Evolutionary conservation across 2,797 vertebrate species (phyloP), one percentile per base, ranked within the genome.

Genomic region (Botia kubotai): DNA sequence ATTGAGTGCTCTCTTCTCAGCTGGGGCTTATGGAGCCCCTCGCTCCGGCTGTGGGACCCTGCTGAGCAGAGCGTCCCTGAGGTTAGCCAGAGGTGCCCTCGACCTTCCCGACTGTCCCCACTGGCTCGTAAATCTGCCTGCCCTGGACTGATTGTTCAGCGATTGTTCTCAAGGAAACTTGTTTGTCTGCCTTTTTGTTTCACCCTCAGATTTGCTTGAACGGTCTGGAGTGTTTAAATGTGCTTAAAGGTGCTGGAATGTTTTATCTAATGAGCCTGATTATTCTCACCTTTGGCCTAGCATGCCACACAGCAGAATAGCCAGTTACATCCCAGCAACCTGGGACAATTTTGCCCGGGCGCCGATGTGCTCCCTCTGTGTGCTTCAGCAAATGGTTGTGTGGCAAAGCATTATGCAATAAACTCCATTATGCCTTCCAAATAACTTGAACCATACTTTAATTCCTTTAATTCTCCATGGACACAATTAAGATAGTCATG

Each of bases 401-500:
- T 77, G 69, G 77, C 21, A 19, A 75, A 77, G 75, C 77, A 83
- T 86, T 88, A 85, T 82, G 80, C 78, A 87, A 83, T 43, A 43
- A 75, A 79, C 23, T 82, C 75, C 80, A 62, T 77, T 78, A 50
- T 82, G 68, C 77, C 66, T 82, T 77, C 77, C 55, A 77, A 79
- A 78, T 69, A 83, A 74, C 76, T 77, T 71, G 10, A 83, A 72
- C 79, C 66, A 80, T 84, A 72, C 72, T 81, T 81, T 83, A 73
- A 81, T 80, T 82, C 62, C 74, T 79, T 81, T 46, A 68, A 68
- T 74, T 81, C 83, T 75, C 79, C 2, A 36, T 1, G 71, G 85
- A 85, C 65, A 74, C 66, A 81, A 84, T 88, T 86, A 88, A 87
- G 82, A 83, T 83, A 78, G 79, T 62, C 69, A 72, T 81, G 79